Evolutionary conservation across 2,113 vertebrate genomes (phyloP), one percentile per base, ranked within the genome.

Genomic region (Motacilla tschutschensis): DNA sequence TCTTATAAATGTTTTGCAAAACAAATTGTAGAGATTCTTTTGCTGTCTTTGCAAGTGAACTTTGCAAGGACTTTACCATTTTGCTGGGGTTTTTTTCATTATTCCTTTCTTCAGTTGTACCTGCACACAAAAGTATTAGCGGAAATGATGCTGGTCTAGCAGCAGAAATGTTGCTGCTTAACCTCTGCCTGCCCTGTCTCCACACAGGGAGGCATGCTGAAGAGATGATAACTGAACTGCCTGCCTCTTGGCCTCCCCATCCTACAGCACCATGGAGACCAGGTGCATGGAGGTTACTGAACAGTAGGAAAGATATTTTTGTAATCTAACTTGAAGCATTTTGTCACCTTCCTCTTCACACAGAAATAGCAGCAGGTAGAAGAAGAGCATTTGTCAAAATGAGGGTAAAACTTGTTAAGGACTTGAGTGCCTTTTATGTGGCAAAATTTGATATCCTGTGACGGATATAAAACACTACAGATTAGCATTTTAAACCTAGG

Each of bases 261-360:
- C 54, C 63, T 14, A 53, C 43, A 88, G 87, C 40, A 90, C 84
- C 55, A 79, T 73, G 83, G 80, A 89, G 89, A 95, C 74, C 83
- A 92, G 71, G 70, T 83, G 66, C 71, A 38, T 6, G 44, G 87
- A 93, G 67, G 67, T 82, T 82, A 87, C 29, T 12, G 19, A 84
- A 69, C 28, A 84, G 75, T 9, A 62, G 47, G 50, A 84, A 83
- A 86, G 81, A 62, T 88, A 85, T 87, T 93, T 87, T 90, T 86
- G 69, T 67, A 82, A 70, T 47, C 51, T 60, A 73, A 76, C 75
- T 76, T 84, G 54, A 73, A 84, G 78, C 55, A 73, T 87, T 88
- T 91, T 93, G 82, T 77, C 88, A 77, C 85, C 73, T 89, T 89
- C 80, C 57, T 77, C 77, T 79, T 93, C 89, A 88, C 55, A 66